phyloP scores from a whole-genome alignment of 1,140 invertebrate species.

The Nautilus pompilius region DNA sequence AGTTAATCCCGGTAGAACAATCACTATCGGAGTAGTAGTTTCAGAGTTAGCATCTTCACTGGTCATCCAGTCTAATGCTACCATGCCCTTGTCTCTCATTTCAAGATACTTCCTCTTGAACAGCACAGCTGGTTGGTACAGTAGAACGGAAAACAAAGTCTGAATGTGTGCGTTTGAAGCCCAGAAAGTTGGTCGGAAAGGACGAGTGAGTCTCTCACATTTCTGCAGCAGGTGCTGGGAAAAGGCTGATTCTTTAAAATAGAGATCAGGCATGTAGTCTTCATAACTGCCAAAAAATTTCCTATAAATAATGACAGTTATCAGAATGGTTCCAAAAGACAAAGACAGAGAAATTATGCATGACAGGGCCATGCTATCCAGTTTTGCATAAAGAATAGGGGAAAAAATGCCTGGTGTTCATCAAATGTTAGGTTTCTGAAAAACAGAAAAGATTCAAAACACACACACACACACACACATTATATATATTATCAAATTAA shows the following conservation, averaged over 20 bases:
- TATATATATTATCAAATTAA: too few species aligned
- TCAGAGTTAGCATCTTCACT: background rate
- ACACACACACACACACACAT: too few species aligned
- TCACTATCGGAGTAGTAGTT: slow-evolving; percentile 10
- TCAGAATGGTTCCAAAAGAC: slow-evolving; percentile 15
- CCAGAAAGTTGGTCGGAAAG: slow-evolving; percentile 26
- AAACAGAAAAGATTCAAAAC: too few species aligned
- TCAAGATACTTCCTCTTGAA: slow-evolving; percentile 38
- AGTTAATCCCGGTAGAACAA: slow-evolving; percentile 34
- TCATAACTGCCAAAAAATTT: slow-evolving; percentile 12
- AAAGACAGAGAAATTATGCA: too few species aligned
- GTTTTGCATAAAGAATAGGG: too few species aligned
- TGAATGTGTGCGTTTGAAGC: slow-evolving; percentile 29
- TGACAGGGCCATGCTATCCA: too few species aligned
- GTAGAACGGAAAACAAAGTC: slow-evolving; percentile 21
- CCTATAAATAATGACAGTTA: slow-evolving; percentile 14
- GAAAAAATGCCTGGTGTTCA: too few species aligned
- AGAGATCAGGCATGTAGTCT: slow-evolving; percentile 15
- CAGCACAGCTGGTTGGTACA: slow-evolving; percentile 7
- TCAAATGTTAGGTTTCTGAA: too few species aligned
- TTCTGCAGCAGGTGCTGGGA: slow-evolving; percentile 23
- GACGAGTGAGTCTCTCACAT: slow-evolving; percentile 15
- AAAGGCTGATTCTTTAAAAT: slow-evolving; percentile 31
- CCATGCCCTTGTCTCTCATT: slow-evolving; percentile 38
- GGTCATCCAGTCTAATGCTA: slow-evolving; percentile 35